A percentile compares a stretch with the other conserved stretches of the same genome.
These are phyloP conservation scores for Geotrupes spiniger DNA, from an alignment of 2,888 invertebrate species.

Conservation along the genomic window DNA sequence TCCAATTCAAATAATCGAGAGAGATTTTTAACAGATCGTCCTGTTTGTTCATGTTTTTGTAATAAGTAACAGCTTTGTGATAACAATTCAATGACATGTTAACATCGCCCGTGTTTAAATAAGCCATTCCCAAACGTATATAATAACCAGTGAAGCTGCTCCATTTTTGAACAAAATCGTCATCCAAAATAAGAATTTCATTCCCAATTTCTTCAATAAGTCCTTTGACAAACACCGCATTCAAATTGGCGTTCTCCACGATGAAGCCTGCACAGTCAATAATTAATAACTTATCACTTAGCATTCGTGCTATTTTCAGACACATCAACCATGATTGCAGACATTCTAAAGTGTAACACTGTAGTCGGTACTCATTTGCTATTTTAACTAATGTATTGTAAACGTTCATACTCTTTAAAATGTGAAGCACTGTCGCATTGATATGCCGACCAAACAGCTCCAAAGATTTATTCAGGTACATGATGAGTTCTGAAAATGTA, in stretches of 20 bases:
- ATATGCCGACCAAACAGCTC: conserved; percentile 23
- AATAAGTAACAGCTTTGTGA: conserved; percentile 22
- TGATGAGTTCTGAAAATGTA: conserved; percentile 24
- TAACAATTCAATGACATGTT: conserved; percentile 28
- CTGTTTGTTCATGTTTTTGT: too few species aligned
- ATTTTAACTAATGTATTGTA: conserved; percentile 27
- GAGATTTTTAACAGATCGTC: too few species aligned
- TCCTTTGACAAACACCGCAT: conserved; percentile 23
- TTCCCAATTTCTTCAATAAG: conserved; percentile 18
- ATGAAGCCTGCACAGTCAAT: conserved; percentile 33
- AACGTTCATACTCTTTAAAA: conserved; percentile 20
- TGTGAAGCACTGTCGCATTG: conserved; percentile 1
- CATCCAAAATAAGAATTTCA: neutral
- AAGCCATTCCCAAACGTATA: conserved; percentile 24
- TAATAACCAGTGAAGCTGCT: conserved; percentile 20
- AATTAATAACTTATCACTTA: conserved; percentile 25
- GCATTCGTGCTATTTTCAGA: conserved; percentile 29
- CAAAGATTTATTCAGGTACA: conserved; percentile 31
- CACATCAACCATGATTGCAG: conserved; percentile 32
- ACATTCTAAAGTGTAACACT: conserved; percentile 30
- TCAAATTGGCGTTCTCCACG: conserved; percentile 23
- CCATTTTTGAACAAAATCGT: conserved; percentile 3
- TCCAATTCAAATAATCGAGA: too few species aligned
- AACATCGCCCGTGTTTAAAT: conserved; percentile 19
- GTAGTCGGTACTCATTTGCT: conserved; percentile 35